These are phyloP conservation scores for Drosophila burlai DNA, from an alignment of 1,140 invertebrate species.

Conservation along the genomic window DNA sequence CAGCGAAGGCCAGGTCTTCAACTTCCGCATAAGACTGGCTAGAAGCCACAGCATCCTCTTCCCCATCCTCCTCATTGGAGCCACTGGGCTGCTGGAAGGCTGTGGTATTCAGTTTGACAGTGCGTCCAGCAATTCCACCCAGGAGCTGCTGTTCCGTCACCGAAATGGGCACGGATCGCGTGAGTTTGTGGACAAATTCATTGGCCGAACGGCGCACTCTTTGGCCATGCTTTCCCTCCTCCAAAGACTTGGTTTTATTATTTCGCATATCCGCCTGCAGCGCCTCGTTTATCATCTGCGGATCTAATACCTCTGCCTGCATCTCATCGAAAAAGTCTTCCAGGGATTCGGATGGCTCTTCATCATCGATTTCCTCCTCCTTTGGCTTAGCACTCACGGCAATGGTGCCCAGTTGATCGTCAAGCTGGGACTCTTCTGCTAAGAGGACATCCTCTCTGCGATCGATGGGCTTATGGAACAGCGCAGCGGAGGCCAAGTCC, in stretches of 20 bases:
- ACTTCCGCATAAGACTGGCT: conserved; percentile 63
- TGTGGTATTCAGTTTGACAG: conserved; percentile 71
- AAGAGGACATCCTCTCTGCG: conserved; percentile 56
- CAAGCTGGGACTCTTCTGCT: conserved; percentile 46
- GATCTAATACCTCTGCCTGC: conserved; percentile 72
- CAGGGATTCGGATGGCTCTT: conserved; percentile 10
- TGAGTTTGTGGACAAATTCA: conserved; percentile 77
- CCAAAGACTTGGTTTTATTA: conserved; percentile 1
- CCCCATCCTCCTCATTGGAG: conserved; percentile 1
- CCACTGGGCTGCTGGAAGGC: conserved; percentile 63
- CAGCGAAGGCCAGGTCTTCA: conserved; percentile 76
- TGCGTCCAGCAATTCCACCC: conserved; percentile 63
- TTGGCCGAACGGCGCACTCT: conserved; percentile 56
- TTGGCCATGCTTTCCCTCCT: conserved; percentile 5
- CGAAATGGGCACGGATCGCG: conserved; percentile 70
- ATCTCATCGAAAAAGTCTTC: conserved; percentile 77
- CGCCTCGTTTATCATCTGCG: conserved; percentile 78
- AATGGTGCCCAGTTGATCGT: conserved; percentile 66
- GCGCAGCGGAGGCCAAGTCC: conserved; percentile 81
- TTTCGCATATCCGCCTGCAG: conserved; percentile 31
- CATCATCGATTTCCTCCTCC: not conserved
- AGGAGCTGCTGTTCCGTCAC: conserved; percentile 68
- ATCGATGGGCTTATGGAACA: conserved; percentile 31
- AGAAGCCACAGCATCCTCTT: not conserved
- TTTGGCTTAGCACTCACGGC: conserved; percentile 28